Conservation (phyloP, 1,140 invertebrate genomes). For the Panagrolaimus sp. region DNA sequence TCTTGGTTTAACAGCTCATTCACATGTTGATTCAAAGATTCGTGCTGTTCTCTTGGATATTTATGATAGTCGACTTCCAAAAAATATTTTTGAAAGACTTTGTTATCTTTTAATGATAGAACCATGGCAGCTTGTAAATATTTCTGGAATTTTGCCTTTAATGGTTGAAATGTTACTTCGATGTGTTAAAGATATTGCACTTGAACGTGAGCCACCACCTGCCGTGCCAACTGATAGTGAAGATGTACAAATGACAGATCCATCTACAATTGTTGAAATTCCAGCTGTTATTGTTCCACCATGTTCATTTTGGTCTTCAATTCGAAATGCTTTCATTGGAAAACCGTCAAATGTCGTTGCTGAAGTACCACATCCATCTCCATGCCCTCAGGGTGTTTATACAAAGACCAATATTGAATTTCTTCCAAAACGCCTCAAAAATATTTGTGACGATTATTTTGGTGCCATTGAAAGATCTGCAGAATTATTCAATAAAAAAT, state of each 20-base stretch:
- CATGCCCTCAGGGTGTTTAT: too few species aligned
- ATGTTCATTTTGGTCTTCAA: not conserved
- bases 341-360: not conserved
- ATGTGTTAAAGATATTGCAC: not conserved
- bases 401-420: too few species aligned
- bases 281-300: not conserved
- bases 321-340: not conserved
- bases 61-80: not conserved
- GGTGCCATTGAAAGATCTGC: not conserved
- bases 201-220: not conserved
- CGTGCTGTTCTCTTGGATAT: not conserved
- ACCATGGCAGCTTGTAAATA: not conserved
- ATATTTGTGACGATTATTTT: too few species aligned
- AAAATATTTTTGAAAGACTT: not conserved
- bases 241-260: not conserved
- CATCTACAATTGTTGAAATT: not conserved
- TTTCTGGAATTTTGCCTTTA: not conserved
- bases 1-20: not conserved
- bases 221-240: not conserved
- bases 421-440: too few species aligned
- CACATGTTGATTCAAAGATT: not conserved
- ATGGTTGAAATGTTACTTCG: constrained; percentile 4
- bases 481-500: not conserved
- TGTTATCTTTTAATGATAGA: not conserved
- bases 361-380: not conserved